Base-by-base conservation (phyloP, 1,140 invertebrate genomes). In the Hylaeus anthracinus region DNA sequence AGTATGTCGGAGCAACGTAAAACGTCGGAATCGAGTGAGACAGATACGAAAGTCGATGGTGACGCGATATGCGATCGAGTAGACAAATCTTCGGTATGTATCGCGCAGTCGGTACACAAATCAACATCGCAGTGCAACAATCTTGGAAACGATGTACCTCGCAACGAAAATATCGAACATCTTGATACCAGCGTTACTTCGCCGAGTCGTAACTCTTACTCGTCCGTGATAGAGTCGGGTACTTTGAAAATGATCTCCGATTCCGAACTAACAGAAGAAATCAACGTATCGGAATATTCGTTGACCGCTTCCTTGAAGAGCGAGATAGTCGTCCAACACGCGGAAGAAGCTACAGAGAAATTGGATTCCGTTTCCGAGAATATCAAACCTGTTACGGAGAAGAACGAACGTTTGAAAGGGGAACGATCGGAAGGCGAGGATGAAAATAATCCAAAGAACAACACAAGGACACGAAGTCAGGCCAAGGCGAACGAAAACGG, bases 131-230 rank as follows among this genome's bases (percentile, higher is more conserved):
- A 45, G 26, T 55, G 39, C n/a, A 65, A 10, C 53, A 39, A 56
- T 15, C 15, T 55, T 0, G 48, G 43, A 55, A 9, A 5, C 1
- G 72, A 76, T 9, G n/a, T 43, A 26, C 81, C 37, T 55, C 73
- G 26, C 8, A 81, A 69, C 8, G 72, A 82, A 9, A 75, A 86
- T 15, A 63, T 84, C 0, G 85, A 90, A 72, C 88, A 90, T 77
- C 86, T 79, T 74, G 88, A 90, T 56, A 72, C 87, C 41, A 90
- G 88, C 73, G 45, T 71, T 14, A 63, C 48, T 26, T 55, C 72
- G 5, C 58, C 37, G 1, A 45, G 26, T 69, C 61, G 56, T 43
- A 66, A 39, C 0, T 61, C 79, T 41, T 43, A 51, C 41, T 48
- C 69, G 9, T 39, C 63, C 41, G 14, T 43, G 3, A 12, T 8